Base-by-base conservation (phyloP, 2,797 vertebrate species). In the Syngnathus rostellatus region DNA sequence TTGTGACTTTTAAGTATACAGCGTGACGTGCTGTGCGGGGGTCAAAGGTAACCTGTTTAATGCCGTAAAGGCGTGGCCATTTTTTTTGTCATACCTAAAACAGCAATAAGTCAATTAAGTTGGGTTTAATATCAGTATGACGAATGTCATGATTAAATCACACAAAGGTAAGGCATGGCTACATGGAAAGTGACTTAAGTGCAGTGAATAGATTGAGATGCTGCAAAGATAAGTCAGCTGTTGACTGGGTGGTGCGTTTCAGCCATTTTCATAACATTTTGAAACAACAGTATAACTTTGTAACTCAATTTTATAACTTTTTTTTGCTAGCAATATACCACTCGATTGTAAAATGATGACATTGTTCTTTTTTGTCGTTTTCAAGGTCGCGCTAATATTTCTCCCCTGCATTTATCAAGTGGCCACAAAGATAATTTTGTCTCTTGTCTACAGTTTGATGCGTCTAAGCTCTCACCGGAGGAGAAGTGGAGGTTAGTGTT, bases 401-500 rank as follows among this genome's bases (percentile, higher is more conserved):
- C 14, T 8, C 14, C 10, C 3, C 38, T 58, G 6, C 55, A 37
- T 3, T 45, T 8, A 3, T 23, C 6, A 62, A 43, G n/a, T 7
- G 2, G n/a, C 40, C 23, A 41, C 21, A 16, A 45, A 14, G 7
- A 8, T 31, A 2, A 62, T 46, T 62, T 46, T 62, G 60, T 62
- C 21, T 31, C 60, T 46, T 9, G 40, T 45, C 12, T 17, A 16
- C 71, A 96, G 97, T 86, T 95, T 9, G 95, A 98, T 69, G 75
- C 97, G 72, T 95, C 96, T 5, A 91, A 95, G 72, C 90, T 98
- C 62, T 95, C 95, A 66, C 94, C 96, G 7, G 97, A 99, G 65
- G 97, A 99, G 74, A 91, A 94, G 80, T 99, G 96, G 96, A 95
- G 95, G 97, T 98, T 75, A 89, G 94, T 93, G n/a, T 73, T 9